These are phyloP conservation scores for Sebastes ruberrimus DNA, from an alignment of 2,797 vertebrate species.

Conservation along the genomic window DNA sequence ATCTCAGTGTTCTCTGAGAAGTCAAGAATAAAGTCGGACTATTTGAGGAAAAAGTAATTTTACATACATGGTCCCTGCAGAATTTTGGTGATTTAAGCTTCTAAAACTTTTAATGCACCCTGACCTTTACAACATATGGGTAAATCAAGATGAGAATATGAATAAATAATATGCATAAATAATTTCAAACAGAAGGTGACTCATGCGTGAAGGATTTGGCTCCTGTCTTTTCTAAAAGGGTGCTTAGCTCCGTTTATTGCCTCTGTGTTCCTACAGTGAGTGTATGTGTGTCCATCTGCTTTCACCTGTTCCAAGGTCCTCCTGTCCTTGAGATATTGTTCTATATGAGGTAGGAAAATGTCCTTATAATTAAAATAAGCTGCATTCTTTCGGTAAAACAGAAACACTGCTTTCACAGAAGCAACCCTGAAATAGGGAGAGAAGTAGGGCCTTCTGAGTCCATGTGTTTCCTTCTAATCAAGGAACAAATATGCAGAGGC, in stretches of 20 bases:
- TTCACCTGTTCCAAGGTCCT: conserved; percentile 10
- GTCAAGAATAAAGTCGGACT: neutral
- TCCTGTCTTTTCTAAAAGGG: conserved; percentile 36
- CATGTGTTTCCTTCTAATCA: neutral
- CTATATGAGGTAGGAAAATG: neutral
- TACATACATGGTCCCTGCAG: neutral
- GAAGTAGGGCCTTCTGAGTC: neutral
- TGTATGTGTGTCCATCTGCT: conserved; percentile 1
- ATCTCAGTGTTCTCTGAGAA: neutral
- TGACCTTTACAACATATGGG: conserved; percentile 58
- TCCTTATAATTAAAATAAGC: neutral
- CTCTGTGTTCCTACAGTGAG: neutral
- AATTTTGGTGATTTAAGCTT: conserved; percentile 7
- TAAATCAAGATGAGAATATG: conserved; percentile 44
- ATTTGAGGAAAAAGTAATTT: neutral
- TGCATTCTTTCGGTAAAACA: neutral
- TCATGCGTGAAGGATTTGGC: conserved; percentile 56
- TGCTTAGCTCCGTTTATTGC: conserved; percentile 22
- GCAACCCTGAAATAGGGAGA: neutral
- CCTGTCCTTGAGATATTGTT: neutral
- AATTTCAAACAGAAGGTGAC: conserved; percentile 56
- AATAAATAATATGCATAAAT: conserved; percentile 65
- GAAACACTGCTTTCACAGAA: neutral
- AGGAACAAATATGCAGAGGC: neutral
- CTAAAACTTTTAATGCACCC: conserved; percentile 8